These are phyloP conservation scores for Meta bourneti DNA, from an alignment of 2,888 invertebrate species.

Conservation along the genomic window DNA sequence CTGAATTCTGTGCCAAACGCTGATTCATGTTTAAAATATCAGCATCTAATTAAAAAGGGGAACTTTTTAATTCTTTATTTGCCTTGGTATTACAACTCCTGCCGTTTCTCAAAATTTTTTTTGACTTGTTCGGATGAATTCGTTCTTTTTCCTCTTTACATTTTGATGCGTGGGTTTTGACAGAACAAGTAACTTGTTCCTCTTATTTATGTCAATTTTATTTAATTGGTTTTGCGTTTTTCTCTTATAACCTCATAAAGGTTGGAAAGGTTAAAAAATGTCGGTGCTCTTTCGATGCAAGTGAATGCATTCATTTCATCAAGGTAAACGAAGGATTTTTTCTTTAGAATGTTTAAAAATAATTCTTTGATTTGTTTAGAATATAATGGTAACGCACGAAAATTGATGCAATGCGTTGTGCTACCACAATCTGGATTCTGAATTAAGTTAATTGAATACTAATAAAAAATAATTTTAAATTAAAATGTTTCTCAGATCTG, in stretches of 20 bases:
- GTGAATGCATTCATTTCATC: constrained; percentile 10
- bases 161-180: constrained; percentile 28
- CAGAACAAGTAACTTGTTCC: constrained; percentile 5
- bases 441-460: no score
- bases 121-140: constrained; percentile 7
- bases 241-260: not conserved
- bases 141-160: not conserved
- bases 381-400: no score
- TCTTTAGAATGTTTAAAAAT: no score
- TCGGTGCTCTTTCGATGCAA: constrained; percentile 26
- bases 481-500: no score
- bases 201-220: not conserved
- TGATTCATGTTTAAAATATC: constrained; percentile 45
- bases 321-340: not conserved
- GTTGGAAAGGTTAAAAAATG: not conserved
- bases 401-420: no score
- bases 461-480: no score
- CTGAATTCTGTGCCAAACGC: not conserved
- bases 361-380: no score
- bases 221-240: constrained; percentile 4
- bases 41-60: constrained; percentile 19
- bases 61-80: not conserved
- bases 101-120: constrained; percentile 8
- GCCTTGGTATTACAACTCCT: constrained; percentile 6
- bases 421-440: no score